Conservation (phyloP, 1,140 invertebrate genomes). For the Drosophila eugracilis region DNA sequence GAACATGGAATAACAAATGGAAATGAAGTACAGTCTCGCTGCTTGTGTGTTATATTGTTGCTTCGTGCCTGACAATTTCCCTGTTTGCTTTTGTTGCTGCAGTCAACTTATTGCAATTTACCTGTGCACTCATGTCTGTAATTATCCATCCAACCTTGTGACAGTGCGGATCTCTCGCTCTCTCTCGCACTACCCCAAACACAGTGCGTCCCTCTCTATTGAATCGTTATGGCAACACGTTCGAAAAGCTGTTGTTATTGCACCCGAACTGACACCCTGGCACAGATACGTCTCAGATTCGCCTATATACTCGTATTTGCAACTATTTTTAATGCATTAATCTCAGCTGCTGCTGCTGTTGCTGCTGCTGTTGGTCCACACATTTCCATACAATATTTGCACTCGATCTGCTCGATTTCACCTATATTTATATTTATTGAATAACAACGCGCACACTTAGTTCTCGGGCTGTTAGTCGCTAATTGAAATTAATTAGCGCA, state of each 20-base stretch:
- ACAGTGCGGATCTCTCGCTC: constrained; percentile 43
- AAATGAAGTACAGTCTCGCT: constrained; percentile 70
- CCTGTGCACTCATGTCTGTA: constrained; percentile 76
- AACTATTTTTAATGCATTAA: constrained; percentile 44
- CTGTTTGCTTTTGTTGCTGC: constrained; percentile 68
- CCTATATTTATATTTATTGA: constrained; percentile 36
- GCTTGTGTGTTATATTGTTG: constrained; percentile 28
- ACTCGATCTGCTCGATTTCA: constrained; percentile 35
- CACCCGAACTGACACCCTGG: constrained; percentile 65
- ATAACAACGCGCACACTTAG: constrained; percentile 32
- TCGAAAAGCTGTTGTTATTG: constrained; percentile 50
- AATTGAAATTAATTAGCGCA: constrained; percentile 81
- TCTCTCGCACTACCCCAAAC: constrained; percentile 1
- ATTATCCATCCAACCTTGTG: constrained; percentile 78
- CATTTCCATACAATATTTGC: constrained; percentile 43
- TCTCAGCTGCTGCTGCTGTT: constrained; percentile 12
- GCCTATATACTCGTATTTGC: constrained; percentile 1
- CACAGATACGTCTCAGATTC: too few species aligned
- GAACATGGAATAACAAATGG: constrained; percentile 31
- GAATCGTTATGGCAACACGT: constrained; percentile 47
- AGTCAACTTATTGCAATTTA: constrained; percentile 64
- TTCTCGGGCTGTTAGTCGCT: constrained; percentile 60
- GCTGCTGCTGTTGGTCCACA: too few species aligned
- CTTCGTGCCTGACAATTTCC: constrained; percentile 68
- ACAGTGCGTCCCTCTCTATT: constrained; percentile 16